Evolutionary conservation across 2,113 vertebrate genomes (phyloP), one percentile per base, ranked within the genome.

Genomic region (Laterallus jamaicensis): DNA sequence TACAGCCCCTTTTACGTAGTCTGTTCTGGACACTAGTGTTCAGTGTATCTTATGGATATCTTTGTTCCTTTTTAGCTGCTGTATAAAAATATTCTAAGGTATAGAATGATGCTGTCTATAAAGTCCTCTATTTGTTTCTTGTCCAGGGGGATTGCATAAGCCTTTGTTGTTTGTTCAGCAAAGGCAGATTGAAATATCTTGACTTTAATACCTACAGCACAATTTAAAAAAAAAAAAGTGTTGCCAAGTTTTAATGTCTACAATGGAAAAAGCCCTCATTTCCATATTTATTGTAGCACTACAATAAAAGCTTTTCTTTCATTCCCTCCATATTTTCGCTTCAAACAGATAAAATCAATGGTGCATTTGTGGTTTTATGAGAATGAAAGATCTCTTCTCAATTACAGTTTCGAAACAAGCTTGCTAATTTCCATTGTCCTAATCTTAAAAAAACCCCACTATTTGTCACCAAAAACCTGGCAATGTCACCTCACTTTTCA

Each of bases 331-430:
- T 79, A 52, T 55, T 93, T 93, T 94, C 86, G 5, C 82, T 67
- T 84, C 50, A 56, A 39, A 82, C 24, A 60, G 74, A 82, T 93
- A 86, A 68, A 78, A 93, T 92, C 75, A 90, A 25, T 69, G 88
- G 18, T 71, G 66, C 28, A 12, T 70, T 85, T 93, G 77, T 92
- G 83, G 68, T 35, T 93, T 87, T 74, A 66, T 52, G 19, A 76
- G 82, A 86, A 88, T 85, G 62, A 86, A 88, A 76, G 80, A 15
- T 91, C 26, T 69, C 60, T 62, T 86, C 77, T 93, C 71, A 77
- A 20, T 86, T 86, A n/a, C 54, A 79, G 4, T 86, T 79, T 82
- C 63, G 74, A 58, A 54, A 58, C 6, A 90, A 60, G 22, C 29
- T 63, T 69, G 22, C 67, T 92, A 79, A 80, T 93, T 83, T 24